A percentile compares a stretch with the other conserved stretches of the same genome.
Conservation (phyloP, 2,113 vertebrate species). For the Halcyon senegalensis region DNA sequence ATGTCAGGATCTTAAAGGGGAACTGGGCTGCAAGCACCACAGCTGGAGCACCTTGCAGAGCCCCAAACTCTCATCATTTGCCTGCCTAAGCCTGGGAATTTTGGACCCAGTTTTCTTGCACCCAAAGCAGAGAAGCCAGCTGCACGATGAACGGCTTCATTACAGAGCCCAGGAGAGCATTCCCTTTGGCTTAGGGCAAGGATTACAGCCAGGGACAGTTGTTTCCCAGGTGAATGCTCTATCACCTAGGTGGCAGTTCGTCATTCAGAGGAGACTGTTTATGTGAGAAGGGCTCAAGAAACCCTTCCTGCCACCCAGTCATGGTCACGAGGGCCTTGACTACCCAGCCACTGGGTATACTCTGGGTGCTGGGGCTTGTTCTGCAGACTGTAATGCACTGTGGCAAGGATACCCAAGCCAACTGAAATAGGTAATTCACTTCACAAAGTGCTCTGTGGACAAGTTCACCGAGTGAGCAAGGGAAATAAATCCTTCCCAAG, state of each 20-base stretch:
- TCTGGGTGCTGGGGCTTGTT: neutral
- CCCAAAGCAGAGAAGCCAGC: neutral
- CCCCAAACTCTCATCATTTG: neutral
- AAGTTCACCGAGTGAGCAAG: neutral
- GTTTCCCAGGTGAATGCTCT: neutral
- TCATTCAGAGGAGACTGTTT: neutral
- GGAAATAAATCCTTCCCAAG: neutral
- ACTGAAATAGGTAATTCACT: neutral
- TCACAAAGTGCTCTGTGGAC: neutral
- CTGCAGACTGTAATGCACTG: neutral
- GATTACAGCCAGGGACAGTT: neutral
- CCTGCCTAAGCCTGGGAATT: neutral
- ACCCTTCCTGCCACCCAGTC: neutral
- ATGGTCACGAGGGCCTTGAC: neutral
- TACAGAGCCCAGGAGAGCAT: neutral
- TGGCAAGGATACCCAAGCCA: neutral
- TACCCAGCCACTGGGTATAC: accelerated
- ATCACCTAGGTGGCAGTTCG: neutral
- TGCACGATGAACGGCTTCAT: accelerated
- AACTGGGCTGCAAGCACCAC: neutral
- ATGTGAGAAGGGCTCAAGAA: neutral
- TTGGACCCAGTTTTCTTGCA: neutral
- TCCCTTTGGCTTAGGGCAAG: neutral
- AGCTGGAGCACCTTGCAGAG: neutral
- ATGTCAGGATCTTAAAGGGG: neutral